Base-by-base conservation (phyloP, 2,888 invertebrate species). In the Conus canariensis region DNA sequence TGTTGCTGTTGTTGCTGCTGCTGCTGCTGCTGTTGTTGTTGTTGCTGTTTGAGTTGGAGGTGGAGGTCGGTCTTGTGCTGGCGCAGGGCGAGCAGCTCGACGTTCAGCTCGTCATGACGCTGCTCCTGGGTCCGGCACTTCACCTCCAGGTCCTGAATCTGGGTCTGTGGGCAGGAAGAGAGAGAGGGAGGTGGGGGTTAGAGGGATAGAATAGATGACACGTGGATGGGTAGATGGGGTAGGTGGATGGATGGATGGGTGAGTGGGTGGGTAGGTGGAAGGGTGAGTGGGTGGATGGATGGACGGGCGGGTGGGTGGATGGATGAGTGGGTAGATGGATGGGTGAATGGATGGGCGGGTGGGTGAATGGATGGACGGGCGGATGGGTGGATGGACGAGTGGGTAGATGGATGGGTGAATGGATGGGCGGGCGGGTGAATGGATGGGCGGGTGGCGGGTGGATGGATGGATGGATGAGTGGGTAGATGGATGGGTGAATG, bases 31-130 rank as follows among this genome's bases (percentile, higher is more conserved):
- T 85, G 60, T 19, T 67, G 45, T 59, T 64, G 83, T 25, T 56
- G 89, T 30, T 89, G 89, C 45, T 85, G 30, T 83, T 30, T 14
- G 59, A 56, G 77, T 1, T 77, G 60, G 74, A 45, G 80, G 80
- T 91, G 87, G 22, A 82, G 90, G 56, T 89, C 90, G 60, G 83
- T 74, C 60, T 90, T 88, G 58, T 91, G 89, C 59, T 86, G 85
- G 10, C 93, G 92, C 9, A 94, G 91, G 30, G 92, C 91, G 85
- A 92, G 91, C 58, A 94, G 91, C 91, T 94, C 94, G n/a, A 91
- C 88, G 16, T 93, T 92, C n/a, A 94, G 90, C 77, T 93, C 92
- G 87, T 93, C 90, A 60, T 94, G 93, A 74, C 92, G 91, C 19
- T 91, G n/a, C 45, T 93, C 92, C 83, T 94, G 94, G 16, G 91